Base-by-base conservation (phyloP, 1,140 invertebrate species). In the Drosophila takahashii region DNA sequence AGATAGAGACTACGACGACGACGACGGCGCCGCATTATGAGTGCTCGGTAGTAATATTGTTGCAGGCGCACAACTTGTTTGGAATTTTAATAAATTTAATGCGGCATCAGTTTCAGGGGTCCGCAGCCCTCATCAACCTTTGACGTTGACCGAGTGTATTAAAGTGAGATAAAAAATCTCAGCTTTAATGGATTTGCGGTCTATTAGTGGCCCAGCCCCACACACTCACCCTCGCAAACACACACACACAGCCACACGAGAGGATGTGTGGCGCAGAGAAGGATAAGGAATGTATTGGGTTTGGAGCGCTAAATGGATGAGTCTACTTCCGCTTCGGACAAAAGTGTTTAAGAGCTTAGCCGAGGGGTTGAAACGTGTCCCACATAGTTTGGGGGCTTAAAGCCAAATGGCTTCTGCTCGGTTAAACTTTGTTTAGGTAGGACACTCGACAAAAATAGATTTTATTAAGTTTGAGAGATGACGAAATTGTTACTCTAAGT, bases 51-150 rank as follows among this genome's bases (percentile, higher is more conserved):
- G 83, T 84, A 89, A 89, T 89, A 89, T 84, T 89, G 85, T 89
- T 89, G 80, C 84, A 89, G 81, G 72, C 84, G 54, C 73, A 78
- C 66, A 67, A 90, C 84, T 84, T 75, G 84, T 77, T 73, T 89
- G 85, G 84, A 87, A 87, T 87, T 87, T 87, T 87, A 87, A 87
- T 87, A 87, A 87, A 87, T 87, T 89, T 89, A 87, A 84, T 84
- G 77, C 67, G 71, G 53, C 67, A 54, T 44, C 47, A 36, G 61
- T 50, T 52, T 42, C 48, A 54, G 8, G 8, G 56, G 48, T 13
- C 37, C 37, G 8, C 22, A 27, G 26, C 42, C 54, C 27, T 32
- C 58, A 27, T 22, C 65, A 87, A 77, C 79, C 84, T 87, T 89
- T 87, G 83, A 87, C 84, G 79, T 89, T 87, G 83, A 87, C 83